Evolutionary conservation across 2,797 vertebrate species (phyloP), one percentile per base, ranked within the genome.

Genomic region (Mus caroli): DNA sequence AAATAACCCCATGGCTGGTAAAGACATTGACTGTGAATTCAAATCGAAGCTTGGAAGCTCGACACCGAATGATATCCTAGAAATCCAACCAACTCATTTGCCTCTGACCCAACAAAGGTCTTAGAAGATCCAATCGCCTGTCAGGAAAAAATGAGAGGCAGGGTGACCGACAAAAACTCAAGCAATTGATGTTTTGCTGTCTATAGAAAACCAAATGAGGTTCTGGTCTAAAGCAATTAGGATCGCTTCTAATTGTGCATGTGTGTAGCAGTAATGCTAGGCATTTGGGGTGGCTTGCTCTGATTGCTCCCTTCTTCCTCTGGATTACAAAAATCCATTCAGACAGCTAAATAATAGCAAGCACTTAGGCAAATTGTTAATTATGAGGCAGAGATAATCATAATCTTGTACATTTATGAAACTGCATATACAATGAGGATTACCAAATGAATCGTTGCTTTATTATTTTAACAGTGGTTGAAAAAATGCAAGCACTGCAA

Each of bases 181-280:
- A 88, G 96, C 97, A 98, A 98, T 98, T 98, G 98, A 98, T 98
- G 89, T 97, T 98, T 98, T 97, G 91, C 93, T 95, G 94, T 90
- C 97, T 98, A 95, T 92, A 98, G 97, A 98, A 97, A 98, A 98
- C 97, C 97, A 98, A 98, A 98, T 97, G 97, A 98, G 95, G 96
- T 98, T 98, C 97, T 98, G 97, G 97, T 96, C 97, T 98, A 92
- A 98, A 98, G 98, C 98, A 98, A 98, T 98, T 98, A 98, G 98
- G 94, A 97, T 95, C 85, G 82, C 92, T 97, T 97, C 98, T 98
- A 98, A 98, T 98, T 98, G 98, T 97, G 96, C 43, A 85, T 92
- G 92, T 12, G 90, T 91, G 89, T 97, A 98, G 97, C 97, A 98
- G 98, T 97, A 98, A 98, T 96, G 97, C 91, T 88, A 96, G 97